phyloP scores from a whole-genome alignment of 2,888 invertebrate species.

The Quadroppia sp. region DNA sequence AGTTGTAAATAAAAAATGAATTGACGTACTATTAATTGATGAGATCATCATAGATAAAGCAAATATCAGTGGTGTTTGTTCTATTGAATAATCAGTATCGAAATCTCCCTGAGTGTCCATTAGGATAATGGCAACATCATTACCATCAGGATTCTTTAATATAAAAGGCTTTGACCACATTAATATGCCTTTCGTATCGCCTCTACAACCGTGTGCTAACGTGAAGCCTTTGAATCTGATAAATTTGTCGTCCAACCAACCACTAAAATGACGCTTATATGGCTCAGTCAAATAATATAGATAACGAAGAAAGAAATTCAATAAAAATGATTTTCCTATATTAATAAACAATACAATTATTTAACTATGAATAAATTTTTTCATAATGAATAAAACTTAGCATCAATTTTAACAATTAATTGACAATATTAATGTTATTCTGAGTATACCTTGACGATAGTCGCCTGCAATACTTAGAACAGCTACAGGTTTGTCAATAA shows the following conservation, averaged over 20 bases:
- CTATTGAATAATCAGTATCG: constrained; percentile 94
- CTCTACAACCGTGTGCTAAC: constrained; percentile 92
- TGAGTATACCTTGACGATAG: constrained; percentile 45
- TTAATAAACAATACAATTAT: neutral
- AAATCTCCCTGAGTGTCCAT: constrained; percentile 96
- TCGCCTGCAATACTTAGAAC: constrained; percentile 49
- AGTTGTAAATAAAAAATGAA: constrained; percentile 51
- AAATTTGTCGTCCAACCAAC: neutral
- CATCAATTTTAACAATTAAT: too few relatives aligned
- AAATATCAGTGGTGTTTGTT: constrained; percentile 96
- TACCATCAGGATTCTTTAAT: constrained; percentile 57
- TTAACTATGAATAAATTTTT: neutral
- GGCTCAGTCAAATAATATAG: too few relatives aligned
- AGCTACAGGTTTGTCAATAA: constrained; percentile 41
- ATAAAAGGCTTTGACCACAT: constrained; percentile 94
- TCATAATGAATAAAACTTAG: too few relatives aligned
- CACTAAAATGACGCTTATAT: too few relatives aligned
- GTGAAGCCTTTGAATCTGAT: constrained; percentile 71
- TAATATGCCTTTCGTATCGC: constrained; percentile 92
- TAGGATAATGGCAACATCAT: constrained; percentile 70
- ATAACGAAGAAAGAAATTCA: constrained; percentile 90
- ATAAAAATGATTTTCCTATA: constrained; percentile 85
- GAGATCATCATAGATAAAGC: constrained; percentile 97
- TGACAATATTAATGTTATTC: neutral
- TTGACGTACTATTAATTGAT: constrained; percentile 75